Base-by-base conservation (phyloP, 2,113 vertebrate genomes). In the Sphyrna mokarran region DNA sequence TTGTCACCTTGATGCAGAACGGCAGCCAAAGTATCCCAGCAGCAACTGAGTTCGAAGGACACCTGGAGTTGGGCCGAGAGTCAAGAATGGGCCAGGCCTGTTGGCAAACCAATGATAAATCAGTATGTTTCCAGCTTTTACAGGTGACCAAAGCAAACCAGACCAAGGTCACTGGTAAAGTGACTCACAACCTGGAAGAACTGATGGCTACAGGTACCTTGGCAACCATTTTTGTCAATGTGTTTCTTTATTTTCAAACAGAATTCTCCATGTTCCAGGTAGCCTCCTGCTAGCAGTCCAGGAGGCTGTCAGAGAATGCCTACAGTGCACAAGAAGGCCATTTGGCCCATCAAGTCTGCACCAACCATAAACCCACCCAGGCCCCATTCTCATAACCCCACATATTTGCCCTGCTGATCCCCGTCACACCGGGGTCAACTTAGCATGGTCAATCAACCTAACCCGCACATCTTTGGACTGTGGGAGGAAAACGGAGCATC, bases 191-290 rank as follows among this genome's bases (percentile, higher is more conserved):
- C 69, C 96, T 97, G 18, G 95, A 96, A 83, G 95, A 95, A 22
- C 97, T 98, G 3, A 96, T 96, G 18, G 96, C 96, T 11, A 69
- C 97, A 98, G 98, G 98, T 98, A 96, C 95, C 37, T 2, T 37
- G 16, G 2, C 89, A 93, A 37, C 18, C 8, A 37, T 22, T 22
- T 93, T n/a, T 68, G 37, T 37, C 33, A 61, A 9, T 66, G 61
- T 9, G 33, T 16, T 90, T 90, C 54, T 33, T 29, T 58, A 90
- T 54, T 23, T 54, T 22, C 1, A 22, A 54, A 20, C 85, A 87
- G 26, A 86, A 26, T 37, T 48, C 40, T 48, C 83, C 66, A 68
- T 68, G 0, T 68, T 68, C 66, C 18, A 18, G 16, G 16, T 68
- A 16, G 66, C 14, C 16, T 68, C 66, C 66, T 20, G 66, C 2